These are phyloP conservation scores for Gymnothorax javanicus DNA, from an alignment of 2,797 vertebrate species.

Conservation along the genomic window DNA sequence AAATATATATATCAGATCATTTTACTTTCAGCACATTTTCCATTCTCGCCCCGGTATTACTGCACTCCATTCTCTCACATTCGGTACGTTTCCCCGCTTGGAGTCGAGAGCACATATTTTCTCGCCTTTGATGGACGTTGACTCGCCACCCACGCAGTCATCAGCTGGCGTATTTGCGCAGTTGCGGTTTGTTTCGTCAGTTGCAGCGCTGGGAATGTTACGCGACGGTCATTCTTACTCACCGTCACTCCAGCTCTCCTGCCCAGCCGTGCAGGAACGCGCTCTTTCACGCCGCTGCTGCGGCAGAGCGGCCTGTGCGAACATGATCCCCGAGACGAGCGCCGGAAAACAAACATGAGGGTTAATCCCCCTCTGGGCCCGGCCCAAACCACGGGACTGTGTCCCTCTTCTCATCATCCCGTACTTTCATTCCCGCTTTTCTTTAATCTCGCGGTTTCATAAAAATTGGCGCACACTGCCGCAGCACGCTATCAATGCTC, in stretches of 20 bases:
- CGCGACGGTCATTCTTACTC: neutral
- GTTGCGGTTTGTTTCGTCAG: too few relatives aligned
- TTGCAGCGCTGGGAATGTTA: too few relatives aligned
- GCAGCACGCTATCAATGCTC: neutral
- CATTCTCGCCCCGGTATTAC: too few relatives aligned
- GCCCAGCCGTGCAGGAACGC: neutral
- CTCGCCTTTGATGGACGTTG: too few relatives aligned
- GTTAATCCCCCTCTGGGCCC: neutral
- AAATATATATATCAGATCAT: too few relatives aligned
- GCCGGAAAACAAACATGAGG: neutral
- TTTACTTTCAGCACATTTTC: too few relatives aligned
- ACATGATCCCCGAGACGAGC: slow-evolving; percentile 1
- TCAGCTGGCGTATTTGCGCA: too few relatives aligned
- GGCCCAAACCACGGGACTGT: neutral
- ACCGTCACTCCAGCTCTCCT: neutral
- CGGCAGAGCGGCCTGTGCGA: neutral
- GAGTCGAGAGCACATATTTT: too few relatives aligned
- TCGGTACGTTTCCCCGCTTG: too few relatives aligned
- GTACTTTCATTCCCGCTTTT: neutral
- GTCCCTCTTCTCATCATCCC: neutral
- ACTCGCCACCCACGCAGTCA: too few relatives aligned
- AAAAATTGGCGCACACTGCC: too few relatives aligned
- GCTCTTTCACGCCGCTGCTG: neutral
- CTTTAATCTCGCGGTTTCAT: neutral
- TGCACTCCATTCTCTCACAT: too few relatives aligned